Conservation (phyloP, 2,888 invertebrate species). For the Scaptomyza reducta region DNA sequence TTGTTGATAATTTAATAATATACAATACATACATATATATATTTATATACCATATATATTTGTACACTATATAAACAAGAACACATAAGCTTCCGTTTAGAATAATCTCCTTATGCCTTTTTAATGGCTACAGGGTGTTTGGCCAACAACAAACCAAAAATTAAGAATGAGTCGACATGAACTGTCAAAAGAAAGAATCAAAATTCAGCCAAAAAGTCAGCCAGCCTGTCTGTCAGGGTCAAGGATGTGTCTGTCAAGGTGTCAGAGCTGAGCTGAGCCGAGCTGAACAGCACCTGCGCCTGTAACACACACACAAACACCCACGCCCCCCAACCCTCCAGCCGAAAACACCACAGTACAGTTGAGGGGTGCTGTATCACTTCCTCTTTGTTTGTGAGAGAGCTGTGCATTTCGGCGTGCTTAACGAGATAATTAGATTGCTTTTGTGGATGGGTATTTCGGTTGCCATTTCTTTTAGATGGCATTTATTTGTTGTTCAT, state of each 20-base stretch:
- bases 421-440: conserved; percentile 82
- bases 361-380: conserved; percentile 29
- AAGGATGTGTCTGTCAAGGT: conserved; percentile 71
- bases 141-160: background rate
- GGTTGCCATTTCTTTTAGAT: conserved; percentile 46
- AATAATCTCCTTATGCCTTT: background rate
- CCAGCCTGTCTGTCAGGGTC: conserved; percentile 70
- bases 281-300: conserved; percentile 28
- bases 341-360: background rate
- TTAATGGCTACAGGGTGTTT: background rate
- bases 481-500: conserved; percentile 8
- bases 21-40: too few relatives aligned
- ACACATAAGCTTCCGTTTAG: background rate
- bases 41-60: too few relatives aligned
- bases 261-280: conserved; percentile 44
- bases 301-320: background rate
- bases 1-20: too few relatives aligned
- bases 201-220: conserved; percentile 56
- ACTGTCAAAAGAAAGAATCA: conserved; percentile 41
- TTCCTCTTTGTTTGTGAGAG: conserved; percentile 20
- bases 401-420: conserved; percentile 66
- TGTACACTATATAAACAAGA: too few relatives aligned
- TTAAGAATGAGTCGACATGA: conserved; percentile 7
- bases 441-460: conserved; percentile 56
- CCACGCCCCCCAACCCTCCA: background rate